Conservation (phyloP, 2,888 invertebrate species). For the Dichetophora obliterata region DNA sequence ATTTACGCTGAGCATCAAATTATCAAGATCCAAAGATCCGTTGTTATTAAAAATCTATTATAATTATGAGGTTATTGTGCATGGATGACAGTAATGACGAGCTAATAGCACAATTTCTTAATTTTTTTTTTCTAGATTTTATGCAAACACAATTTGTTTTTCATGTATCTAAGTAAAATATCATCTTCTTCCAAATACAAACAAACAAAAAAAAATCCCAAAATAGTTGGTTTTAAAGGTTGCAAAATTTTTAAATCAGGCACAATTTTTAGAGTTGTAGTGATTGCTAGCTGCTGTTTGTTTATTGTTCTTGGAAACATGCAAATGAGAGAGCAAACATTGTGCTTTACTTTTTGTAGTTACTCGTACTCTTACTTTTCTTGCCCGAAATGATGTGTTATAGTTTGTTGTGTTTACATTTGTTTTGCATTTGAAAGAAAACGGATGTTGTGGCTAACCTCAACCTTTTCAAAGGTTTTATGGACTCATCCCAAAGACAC, state of each 20-base stretch:
- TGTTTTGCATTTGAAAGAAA: slow-evolving; percentile 59
- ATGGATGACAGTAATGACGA: too few species aligned
- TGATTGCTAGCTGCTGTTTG: background rate
- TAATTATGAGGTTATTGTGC: too few species aligned
- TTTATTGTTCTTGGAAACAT: slow-evolving; percentile 15
- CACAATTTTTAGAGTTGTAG: slow-evolving; percentile 37
- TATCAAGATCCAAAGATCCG: too few species aligned
- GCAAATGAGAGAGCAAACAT: slow-evolving; percentile 15
- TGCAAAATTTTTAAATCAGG: slow-evolving; percentile 61
- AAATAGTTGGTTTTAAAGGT: slow-evolving; percentile 42
- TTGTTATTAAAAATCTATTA: too few species aligned
- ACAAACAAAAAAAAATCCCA: slow-evolving; percentile 5
- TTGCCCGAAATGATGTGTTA: slow-evolving; percentile 28
- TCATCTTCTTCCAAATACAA: background rate
- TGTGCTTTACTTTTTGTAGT: slow-evolving; percentile 11
- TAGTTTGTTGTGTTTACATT: slow-evolving; percentile 14
- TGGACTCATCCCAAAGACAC: slow-evolving; percentile 1
- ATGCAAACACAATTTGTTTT: slow-evolving; percentile 24
- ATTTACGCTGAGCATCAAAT: too few species aligned
- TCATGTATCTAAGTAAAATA: background rate
- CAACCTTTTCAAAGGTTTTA: slow-evolving; percentile 56
- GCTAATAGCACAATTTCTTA: slow-evolving; percentile 3
- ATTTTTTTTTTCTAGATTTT: too few species aligned
- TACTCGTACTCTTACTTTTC: too few species aligned
- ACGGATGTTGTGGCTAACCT: slow-evolving; percentile 65